Evolutionary conservation across 2,888 invertebrate genomes (phyloP), one percentile per base, ranked within the genome.

Genomic region (Dolomedes plantarius): DNA sequence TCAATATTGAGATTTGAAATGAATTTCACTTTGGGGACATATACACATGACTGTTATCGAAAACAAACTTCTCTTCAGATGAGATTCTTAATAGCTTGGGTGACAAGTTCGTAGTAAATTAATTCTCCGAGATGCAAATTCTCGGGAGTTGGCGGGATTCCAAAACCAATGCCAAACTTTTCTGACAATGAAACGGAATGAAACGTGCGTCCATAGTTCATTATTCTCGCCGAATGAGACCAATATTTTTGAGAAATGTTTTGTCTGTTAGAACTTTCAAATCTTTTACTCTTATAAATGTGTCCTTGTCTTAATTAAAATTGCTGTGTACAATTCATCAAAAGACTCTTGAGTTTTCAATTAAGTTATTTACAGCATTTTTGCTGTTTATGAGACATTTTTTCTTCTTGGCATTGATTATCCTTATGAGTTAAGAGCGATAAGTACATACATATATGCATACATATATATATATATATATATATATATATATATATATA

Each of bases 111-210:
- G 13, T 56, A 56, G 23, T 56, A 56, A 56, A 56, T 56, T 56
- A 56, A 56, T 56, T 56, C 56, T 23, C 19, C 19, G 56, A 23
- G 56, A 56, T 56, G 19, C 56, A 5, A 56, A 56, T 56, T 7
- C 23, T 46, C 13, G 23, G 56, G 23, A 46, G 19, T 23, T 56
- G 56, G 56, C 56, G 56, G 23, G 5, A 23, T 56, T 56, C 56
- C 56, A 56, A 56, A 56, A 56, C 56, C 56, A 56, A 56, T 56
- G 56, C 56, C 19, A 23, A 56, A 56, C 56, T 56, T 56, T 56
- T 56, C 56, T 23, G 16, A 46, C 41, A 46, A 46, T 46, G 41
- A 9, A 46, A 46, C 7, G 13, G 23, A 56, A 56, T 23, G 56
- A 56, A 56, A 56, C 16, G 56, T 23, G 19, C 23, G 11, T 16